Evolutionary conservation across 1,140 invertebrate genomes (phyloP), one percentile per base, ranked within the genome.

Genomic region (Cecropterus lyciades): DNA sequence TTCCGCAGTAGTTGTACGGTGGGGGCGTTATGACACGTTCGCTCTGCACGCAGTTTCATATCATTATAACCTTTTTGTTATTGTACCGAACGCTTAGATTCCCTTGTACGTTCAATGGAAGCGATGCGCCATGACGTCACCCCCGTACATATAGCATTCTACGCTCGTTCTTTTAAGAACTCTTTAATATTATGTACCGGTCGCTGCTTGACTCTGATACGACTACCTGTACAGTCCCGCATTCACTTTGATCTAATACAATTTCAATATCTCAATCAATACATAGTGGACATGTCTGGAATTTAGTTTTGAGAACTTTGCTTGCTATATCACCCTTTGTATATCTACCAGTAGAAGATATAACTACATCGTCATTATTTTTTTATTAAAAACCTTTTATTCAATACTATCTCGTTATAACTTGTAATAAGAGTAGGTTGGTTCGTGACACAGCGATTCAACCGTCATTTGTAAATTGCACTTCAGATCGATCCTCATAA

Each of bases 131-230:
- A 60, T 30, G n/a, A 52, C 27, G 42, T 65, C 60, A 67, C 67
- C 67, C 20, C 45, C 62, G 40, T 65, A 69, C 56, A 13, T 33
- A 56, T 73, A 77, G 75, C 66, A 75, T 75, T 75, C 71, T 72
- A 72, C 64, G 72, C 68, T 79, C 67, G 51, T 68, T 76, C 66
- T 69, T 59, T 67, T 69, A 70, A 73, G 65, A 60, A 69, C 65
- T 68, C 42, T 71, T 67, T 69, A 71, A 66, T 73, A 68, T 45
- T 74, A 76, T 82, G 82, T 82, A 80, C 80, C 76, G 76, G 71
- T 80, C 74, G 80, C 57, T 78, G 69, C 70, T 75, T 48, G 72
- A 69, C 55, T 68, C 1, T 63, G 0, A 6, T 15, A 16, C 33
- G 16, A 40, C 13, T 55, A 24, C 37, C 40, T 45, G 37, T 53